A percentile compares a stretch with the other conserved stretches of the same genome.
phyloP scores from a whole-genome alignment of 2,888 invertebrate genomes.

The Ophion costatus region DNA sequence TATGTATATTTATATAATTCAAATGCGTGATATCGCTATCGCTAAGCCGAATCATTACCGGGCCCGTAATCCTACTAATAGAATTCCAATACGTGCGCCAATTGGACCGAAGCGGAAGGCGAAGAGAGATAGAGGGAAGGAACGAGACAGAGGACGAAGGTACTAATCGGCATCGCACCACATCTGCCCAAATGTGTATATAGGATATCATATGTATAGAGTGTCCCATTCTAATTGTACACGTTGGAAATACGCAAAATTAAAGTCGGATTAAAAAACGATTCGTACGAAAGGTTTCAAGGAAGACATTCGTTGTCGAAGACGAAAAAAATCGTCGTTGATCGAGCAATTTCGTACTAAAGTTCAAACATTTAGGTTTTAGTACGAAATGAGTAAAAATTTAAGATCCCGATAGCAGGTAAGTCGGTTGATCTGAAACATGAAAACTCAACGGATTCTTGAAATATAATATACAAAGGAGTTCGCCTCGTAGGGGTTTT shows the following conservation, averaged over 20 bases:
- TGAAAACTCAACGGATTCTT: too few relatives aligned
- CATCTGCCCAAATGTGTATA: background rate
- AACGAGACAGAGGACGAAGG: background rate
- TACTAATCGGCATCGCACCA: background rate
- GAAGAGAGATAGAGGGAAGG: background rate
- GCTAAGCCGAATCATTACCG: constrained; percentile 78
- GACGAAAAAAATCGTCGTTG: too few relatives aligned
- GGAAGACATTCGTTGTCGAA: background rate
- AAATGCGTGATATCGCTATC: constrained; percentile 73
- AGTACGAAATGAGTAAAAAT: too few relatives aligned
- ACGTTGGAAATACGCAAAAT: background rate
- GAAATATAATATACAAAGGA: too few relatives aligned
- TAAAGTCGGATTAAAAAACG: background rate
- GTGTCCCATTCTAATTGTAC: background rate
- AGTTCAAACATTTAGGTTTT: background rate
- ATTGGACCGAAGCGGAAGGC: constrained; percentile 71
- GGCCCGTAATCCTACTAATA: constrained; percentile 77
- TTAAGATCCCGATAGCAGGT: too few relatives aligned
- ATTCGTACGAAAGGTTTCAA: background rate
- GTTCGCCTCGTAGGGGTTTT: too few relatives aligned
- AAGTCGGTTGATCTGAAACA: too few relatives aligned
- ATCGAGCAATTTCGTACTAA: background rate
- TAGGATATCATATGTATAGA: background rate
- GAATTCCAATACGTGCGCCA: constrained; percentile 80
- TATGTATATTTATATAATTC: constrained; percentile 9